phyloP scores from a whole-genome alignment of 2,113 vertebrate genomes.

The Phalacrocorax pelagicus region DNA sequence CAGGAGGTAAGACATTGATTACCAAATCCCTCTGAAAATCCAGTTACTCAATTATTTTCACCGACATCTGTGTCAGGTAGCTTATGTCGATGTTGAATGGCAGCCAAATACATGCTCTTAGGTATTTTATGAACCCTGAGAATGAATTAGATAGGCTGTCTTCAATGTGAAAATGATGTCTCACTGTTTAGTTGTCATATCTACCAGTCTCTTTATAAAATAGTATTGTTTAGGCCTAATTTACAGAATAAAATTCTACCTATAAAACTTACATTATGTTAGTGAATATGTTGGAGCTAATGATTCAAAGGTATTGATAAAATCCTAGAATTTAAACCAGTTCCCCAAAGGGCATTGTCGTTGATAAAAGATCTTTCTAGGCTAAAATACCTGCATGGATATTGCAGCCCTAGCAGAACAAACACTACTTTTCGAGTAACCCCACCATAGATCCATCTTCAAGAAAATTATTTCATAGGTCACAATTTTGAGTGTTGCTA shows the following conservation, averaged over 20 bases:
- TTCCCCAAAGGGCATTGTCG: neutral
- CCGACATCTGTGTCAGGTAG: neutral
- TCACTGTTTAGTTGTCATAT: neutral
- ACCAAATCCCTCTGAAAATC: neutral
- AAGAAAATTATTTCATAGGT: neutral
- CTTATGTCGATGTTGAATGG: neutral
- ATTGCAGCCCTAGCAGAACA: neutral
- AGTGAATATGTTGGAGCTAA: neutral
- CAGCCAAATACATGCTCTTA: neutral
- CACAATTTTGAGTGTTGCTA: neutral
- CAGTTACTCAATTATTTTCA: neutral
- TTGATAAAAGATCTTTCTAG: neutral
- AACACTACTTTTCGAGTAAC: neutral
- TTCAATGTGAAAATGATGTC: neutral
- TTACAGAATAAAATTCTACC: neutral
- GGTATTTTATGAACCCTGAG: neutral
- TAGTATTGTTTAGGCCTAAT: neutral
- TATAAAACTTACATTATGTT: neutral
- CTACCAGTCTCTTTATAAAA: neutral
- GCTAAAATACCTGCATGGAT: neutral
- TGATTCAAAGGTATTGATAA: neutral
- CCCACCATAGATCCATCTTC: accelerated
- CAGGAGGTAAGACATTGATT: neutral
- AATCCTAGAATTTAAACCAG: neutral
- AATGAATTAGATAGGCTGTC: neutral